Conservation (phyloP, 2,113 vertebrate genomes). For the human region GRCh38 chr3:51662501-51663000, state of each 20-base stretch:
- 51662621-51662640: slow-evolving; percentile 72
- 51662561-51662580: slow-evolving; percentile 86
- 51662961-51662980: slow-evolving; percentile 92
- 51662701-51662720: slow-evolving; percentile 83
- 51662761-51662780: slow-evolving; percentile 91
- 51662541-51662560: slow-evolving; percentile 94
- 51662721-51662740: slow-evolving; percentile 81
- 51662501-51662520: slow-evolving; percentile 87
- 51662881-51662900: slow-evolving; percentile 89
- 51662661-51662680: slow-evolving; percentile 75
- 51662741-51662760: slow-evolving; percentile 79
- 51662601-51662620: slow-evolving; percentile 70
- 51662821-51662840: slow-evolving; percentile 85
- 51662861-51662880: slow-evolving; percentile 89
- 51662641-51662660: slow-evolving; percentile 72
- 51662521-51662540: slow-evolving; percentile 94
- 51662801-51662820: slow-evolving; percentile 84
- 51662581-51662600: slow-evolving; percentile 83
- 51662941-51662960: slow-evolving; percentile 91
- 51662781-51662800: slow-evolving; percentile 87
- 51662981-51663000: slow-evolving; percentile 93
- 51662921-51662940: slow-evolving; percentile 89
- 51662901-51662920: slow-evolving; percentile 92
- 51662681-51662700: slow-evolving; percentile 82
- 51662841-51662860: slow-evolving; percentile 85